phyloP scores from a whole-genome alignment of 2,888 invertebrate genomes.

The Sylvicola fuscatus region DNA sequence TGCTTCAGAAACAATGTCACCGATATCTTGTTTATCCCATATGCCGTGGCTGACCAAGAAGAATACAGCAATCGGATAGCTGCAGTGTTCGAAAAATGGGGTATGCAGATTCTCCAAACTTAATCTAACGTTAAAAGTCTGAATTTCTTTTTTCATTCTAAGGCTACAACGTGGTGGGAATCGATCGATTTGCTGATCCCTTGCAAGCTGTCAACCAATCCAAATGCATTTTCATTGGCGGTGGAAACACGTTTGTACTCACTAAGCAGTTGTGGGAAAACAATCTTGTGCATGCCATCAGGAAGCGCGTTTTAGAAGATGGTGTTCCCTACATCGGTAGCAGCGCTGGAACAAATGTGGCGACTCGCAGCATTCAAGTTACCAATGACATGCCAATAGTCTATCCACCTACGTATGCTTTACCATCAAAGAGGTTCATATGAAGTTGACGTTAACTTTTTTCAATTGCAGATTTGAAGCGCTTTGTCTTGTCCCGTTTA shows the following conservation, averaged over 20 bases:
- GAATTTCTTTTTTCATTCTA: not conserved
- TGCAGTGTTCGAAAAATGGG: slow-evolving; percentile 39
- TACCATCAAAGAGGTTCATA: too few species aligned
- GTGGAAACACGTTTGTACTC: slow-evolving; percentile 62
- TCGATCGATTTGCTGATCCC: slow-evolving; percentile 39
- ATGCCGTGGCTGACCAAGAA: slow-evolving; percentile 44
- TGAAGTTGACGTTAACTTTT: too few species aligned
- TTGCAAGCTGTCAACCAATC: slow-evolving; percentile 34
- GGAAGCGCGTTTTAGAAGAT: slow-evolving; percentile 36
- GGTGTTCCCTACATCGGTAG: slow-evolving; percentile 53
- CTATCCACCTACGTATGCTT: slow-evolving; percentile 43
- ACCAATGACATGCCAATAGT: slow-evolving; percentile 80
- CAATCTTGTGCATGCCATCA: slow-evolving; percentile 38
- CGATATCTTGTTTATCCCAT: slow-evolving; percentile 52
- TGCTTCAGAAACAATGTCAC: slow-evolving; percentile 43
- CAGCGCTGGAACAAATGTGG: slow-evolving; percentile 69
- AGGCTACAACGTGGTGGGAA: slow-evolving; percentile 38
- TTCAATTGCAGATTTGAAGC: slow-evolving; percentile 33
- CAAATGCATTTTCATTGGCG: slow-evolving; percentile 56
- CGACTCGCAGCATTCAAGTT: slow-evolving; percentile 56
- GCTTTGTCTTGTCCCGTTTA: slow-evolving; percentile 53
- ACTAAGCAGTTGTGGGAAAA: slow-evolving; percentile 48
- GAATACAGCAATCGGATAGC: slow-evolving; percentile 39
- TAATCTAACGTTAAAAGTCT: too few species aligned
- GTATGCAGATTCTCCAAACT: slow-evolving; percentile 17